These are phyloP conservation scores for Xylota sylvarum DNA, from an alignment of 2,888 invertebrate genomes.

Conservation along the genomic window DNA sequence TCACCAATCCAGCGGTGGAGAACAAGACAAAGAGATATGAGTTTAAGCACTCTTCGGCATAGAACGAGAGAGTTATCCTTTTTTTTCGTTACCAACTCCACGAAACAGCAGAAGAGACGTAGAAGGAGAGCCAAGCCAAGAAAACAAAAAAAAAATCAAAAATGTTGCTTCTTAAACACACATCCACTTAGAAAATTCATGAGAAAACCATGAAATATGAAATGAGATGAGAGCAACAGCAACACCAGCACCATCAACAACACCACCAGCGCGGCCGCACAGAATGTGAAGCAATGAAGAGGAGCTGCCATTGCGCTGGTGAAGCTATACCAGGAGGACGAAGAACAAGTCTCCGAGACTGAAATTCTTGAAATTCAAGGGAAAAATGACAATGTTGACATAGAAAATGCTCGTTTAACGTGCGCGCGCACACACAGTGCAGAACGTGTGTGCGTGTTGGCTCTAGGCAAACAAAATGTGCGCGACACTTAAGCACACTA, in stretches of 20 bases:
- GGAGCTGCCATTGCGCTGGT: conserved; percentile 23
- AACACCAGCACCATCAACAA: conserved; percentile 59
- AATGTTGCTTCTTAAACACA: conserved; percentile 67
- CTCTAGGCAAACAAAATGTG: conserved; percentile 77
- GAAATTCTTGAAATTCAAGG: conserved; percentile 77
- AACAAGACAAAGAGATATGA: conserved; percentile 48
- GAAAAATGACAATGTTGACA: conserved; percentile 78
- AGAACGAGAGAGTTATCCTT: conserved; percentile 60
- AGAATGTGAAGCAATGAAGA: conserved; percentile 55
- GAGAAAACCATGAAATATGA: conserved; percentile 77
- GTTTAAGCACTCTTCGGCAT: conserved; percentile 19
- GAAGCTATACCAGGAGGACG: conserved; percentile 38
- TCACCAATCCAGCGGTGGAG: conserved; percentile 61
- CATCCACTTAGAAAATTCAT: conserved; percentile 73
- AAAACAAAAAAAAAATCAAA: conserved; percentile 29
- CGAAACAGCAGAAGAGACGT: conserved; percentile 6
- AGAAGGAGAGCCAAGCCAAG: conserved; percentile 29
- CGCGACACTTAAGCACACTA: conserved; percentile 76
- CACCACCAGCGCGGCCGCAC: conserved; percentile 53
- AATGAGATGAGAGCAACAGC: conserved; percentile 72
- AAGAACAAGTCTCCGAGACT: conserved; percentile 71
- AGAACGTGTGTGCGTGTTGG: conserved; percentile 74
- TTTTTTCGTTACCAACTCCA: neutral
- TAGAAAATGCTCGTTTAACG: conserved; percentile 77
- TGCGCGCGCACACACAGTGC: conserved; percentile 66